Conservation (phyloP, 2,888 invertebrate species). For the Lycaena phlaeas region DNA sequence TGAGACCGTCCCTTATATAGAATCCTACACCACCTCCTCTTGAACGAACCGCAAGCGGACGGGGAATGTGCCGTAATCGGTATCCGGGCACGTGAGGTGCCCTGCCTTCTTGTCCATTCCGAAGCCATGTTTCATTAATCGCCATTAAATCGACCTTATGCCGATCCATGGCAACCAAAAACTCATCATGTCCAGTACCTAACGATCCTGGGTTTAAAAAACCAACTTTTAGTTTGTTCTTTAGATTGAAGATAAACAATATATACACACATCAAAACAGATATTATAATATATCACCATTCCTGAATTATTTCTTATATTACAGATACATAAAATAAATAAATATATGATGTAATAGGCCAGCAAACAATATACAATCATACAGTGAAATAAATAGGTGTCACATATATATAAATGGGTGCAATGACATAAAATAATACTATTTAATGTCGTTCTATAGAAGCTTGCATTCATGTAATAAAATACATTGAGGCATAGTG, state of each 20-base stretch:
- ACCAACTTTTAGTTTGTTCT: neutral
- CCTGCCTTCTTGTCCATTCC: constrained; percentile 4
- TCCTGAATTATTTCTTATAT: no score
- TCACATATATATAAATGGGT: no score
- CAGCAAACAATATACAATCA: no score
- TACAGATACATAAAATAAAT: no score
- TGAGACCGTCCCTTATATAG: neutral
- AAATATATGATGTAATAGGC: no score
- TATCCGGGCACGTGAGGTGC: constrained; percentile 10
- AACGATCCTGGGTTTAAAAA: constrained; percentile 2
- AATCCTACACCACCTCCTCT: neutral
- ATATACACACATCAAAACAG: no score
- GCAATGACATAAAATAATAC: no score
- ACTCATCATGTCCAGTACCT: constrained; percentile 11
- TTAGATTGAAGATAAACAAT: neutral
- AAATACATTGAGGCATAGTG: no score
- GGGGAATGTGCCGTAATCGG: constrained; percentile 10
- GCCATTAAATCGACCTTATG: constrained; percentile 12
- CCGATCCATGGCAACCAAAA: constrained; percentile 10
- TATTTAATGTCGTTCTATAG: no score
- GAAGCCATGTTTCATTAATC: constrained; percentile 11
- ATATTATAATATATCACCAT: neutral
- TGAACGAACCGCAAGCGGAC: neutral
- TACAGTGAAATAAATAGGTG: no score
- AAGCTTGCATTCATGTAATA: no score